These are phyloP conservation scores for Pheosia gnoma DNA, from an alignment of 2,888 invertebrate genomes.

Conservation along the genomic window DNA sequence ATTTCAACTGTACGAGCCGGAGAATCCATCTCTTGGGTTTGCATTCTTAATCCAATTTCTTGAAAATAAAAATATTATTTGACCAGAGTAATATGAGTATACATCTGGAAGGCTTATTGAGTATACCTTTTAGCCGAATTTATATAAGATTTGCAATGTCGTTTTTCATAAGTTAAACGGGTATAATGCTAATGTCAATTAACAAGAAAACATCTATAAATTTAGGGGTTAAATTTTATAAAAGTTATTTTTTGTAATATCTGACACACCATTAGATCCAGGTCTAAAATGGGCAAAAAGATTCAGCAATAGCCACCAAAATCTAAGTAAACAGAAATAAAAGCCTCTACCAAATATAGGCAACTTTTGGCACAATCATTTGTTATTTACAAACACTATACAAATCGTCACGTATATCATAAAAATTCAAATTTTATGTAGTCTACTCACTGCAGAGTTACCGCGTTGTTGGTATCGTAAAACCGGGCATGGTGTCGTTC, in stretches of 20 bases:
- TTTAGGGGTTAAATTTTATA: too few relatives aligned
- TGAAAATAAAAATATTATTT: neutral
- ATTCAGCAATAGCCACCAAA: neutral
- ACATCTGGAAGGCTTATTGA: too few relatives aligned
- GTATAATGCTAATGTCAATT: too few relatives aligned
- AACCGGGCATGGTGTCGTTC: conserved; percentile 40
- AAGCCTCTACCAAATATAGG: neutral
- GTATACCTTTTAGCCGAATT: too few relatives aligned
- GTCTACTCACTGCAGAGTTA: conserved; percentile 24
- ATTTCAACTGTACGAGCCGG: conserved; percentile 52
- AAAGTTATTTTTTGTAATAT: too few relatives aligned
- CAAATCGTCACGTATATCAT: conserved; percentile 48
- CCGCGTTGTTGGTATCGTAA: conserved; percentile 35
- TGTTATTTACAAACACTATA: conserved; percentile 20
- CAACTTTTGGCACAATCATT: conserved; percentile 9
- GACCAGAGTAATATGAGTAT: too few relatives aligned
- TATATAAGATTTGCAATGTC: too few relatives aligned
- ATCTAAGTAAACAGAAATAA: neutral
- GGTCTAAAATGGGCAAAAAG: too few relatives aligned
- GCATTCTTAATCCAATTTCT: conserved; percentile 37
- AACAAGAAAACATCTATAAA: too few relatives aligned
- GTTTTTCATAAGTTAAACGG: too few relatives aligned
- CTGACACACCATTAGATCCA: too few relatives aligned
- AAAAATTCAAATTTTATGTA: conserved; percentile 52
- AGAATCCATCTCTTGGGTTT: conserved; percentile 49